Evolutionary conservation across 2,888 invertebrate genomes (phyloP).

Genomic region (Papilio protenor): DNA sequence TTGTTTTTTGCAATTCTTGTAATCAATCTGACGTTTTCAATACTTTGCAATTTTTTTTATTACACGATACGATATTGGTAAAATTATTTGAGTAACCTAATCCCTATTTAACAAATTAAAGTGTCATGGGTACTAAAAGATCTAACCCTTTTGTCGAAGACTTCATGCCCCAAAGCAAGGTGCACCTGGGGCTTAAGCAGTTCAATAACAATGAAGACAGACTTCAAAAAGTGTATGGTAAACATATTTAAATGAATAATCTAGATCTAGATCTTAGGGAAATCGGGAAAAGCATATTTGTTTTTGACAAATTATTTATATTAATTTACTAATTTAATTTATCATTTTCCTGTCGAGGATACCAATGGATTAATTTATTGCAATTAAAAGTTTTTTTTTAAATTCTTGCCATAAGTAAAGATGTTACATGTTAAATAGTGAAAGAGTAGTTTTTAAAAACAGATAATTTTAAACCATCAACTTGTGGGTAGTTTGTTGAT

Average conservation of each 20-base stretch:
- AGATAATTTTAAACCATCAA: neutral
- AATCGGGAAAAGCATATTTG: neutral
- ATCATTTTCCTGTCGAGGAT: neutral
- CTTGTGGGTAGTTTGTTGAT: neutral
- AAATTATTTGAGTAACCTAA: neutral
- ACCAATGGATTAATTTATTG: neutral
- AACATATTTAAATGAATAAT: conserved; percentile 23
- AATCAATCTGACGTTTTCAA: neutral
- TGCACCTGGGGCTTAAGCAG: conserved; percentile 73
- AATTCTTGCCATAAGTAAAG: neutral
- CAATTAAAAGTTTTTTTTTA: neutral
- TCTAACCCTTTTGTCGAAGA: conserved; percentile 75
- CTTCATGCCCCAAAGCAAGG: conserved; percentile 75
- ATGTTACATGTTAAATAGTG: neutral
- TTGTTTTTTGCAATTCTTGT: neutral
- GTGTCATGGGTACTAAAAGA: conserved; percentile 69
- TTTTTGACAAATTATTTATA: neutral
- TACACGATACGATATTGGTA: neutral
- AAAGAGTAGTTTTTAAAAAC: neutral
- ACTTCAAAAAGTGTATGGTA: conserved; percentile 76
- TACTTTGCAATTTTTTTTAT: neutral
- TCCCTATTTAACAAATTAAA: neutral
- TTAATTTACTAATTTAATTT: too few species aligned
- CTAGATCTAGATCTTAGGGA: neutral
- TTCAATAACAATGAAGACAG: conserved; percentile 75